Evolutionary conservation across 2,113 vertebrate species (phyloP), one percentile per base, ranked within the genome.

Genomic region (Toxostoma redivivum): DNA sequence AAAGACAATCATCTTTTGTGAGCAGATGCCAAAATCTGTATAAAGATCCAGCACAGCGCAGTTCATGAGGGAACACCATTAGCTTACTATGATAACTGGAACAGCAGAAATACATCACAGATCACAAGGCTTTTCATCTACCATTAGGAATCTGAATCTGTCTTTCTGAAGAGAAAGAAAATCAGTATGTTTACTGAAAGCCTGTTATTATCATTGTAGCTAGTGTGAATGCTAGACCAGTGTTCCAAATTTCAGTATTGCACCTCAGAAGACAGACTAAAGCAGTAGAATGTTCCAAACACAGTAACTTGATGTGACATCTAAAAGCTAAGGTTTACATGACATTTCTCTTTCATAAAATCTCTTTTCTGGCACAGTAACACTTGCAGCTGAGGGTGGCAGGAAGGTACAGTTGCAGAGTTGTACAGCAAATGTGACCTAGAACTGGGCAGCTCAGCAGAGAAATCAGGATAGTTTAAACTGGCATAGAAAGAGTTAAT

Each of bases 361-460:
- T 18, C 44, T 60, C 10, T 30, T 42, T 50, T 38, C 28, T 9
- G 30, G 38, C 54, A 37, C 37, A 62, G 19, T 13, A 64, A 42
- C 15, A 14, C 35, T 15, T 15, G 21, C 33, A 72, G n/a, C 35
- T 89, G 62, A 69, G 4, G 2, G 23, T 14, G 19, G 2, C 9
- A 4, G 51, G 31, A 24, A 83, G 2, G 2, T 9, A 31, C 19
- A 5, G 37, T 30, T 35, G 15, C 16, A 37, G 58, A 53, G 22
- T 8, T 25, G 13, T 4, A 27, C 5, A 16, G 16, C 2, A 7
- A 51, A 56, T 23, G 13, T 15, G 44, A 2, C 1, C 28, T 17
- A 42, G 50, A 62, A 70, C 16, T 5, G 12, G 22, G 21, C 28
- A 84, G 42, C 21, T 73, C 76, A 54, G 56, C 8, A 47, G 5